Conservation (phyloP, 2,888 invertebrate species). For the Branchipolynoe longqiensis region DNA sequence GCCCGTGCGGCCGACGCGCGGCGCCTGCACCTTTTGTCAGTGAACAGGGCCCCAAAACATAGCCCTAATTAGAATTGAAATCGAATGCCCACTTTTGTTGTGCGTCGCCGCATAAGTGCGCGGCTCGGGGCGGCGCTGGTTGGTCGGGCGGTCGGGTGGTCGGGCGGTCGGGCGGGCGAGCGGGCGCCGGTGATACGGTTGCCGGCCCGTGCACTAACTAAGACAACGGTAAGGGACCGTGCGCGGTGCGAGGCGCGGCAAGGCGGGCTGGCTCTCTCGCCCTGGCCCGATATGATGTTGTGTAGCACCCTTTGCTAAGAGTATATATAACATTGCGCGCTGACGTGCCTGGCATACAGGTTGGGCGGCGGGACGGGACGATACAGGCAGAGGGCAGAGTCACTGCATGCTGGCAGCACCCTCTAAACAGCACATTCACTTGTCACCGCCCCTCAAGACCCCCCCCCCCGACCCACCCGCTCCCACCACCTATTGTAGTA, state of each 20-base stretch:
- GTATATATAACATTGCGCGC: conserved; percentile 47
- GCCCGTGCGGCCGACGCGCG: neutral
- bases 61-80: conserved; percentile 54
- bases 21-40: conserved; percentile 35
- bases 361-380: neutral
- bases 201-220: no score
- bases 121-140: conserved; percentile 1
- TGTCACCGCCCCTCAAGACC: neutral
- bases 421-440: neutral
- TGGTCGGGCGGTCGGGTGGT: conserved; percentile 4
- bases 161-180: no score
- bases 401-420: neutral
- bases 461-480: neutral
- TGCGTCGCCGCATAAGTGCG: conserved; percentile 3
- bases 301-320: conserved; percentile 51
- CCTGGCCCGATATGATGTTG: conserved; percentile 23
- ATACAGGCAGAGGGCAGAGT: neutral
- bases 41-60: conserved; percentile 34
- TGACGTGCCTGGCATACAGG: conserved; percentile 10
- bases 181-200: no score
- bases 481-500: neutral
- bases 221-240: no score
- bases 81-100: conserved; percentile 56
- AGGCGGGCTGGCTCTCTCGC: neutral
- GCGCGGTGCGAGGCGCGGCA: no score